Conservation (phyloP, 1,140 invertebrate species). For the Leptonema lineaticorne region DNA sequence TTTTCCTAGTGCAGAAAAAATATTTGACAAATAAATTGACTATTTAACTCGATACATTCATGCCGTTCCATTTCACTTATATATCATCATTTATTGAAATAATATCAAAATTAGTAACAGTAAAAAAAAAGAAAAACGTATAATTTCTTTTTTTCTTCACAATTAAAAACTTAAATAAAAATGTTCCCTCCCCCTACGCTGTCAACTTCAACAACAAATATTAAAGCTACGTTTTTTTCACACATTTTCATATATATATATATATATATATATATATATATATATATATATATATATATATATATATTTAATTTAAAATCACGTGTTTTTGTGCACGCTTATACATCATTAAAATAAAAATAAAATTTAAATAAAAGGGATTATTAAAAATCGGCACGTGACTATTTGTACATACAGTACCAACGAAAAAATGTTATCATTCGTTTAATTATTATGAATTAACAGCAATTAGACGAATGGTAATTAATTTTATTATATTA, state of each 20-base stretch:
- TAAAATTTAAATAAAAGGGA: too few relatives aligned
- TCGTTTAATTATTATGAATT: too few relatives aligned
- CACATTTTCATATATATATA: not conserved
- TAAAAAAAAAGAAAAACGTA: not conserved
- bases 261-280: not conserved
- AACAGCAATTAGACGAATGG: too few relatives aligned
- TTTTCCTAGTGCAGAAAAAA: conserved; percentile 27
- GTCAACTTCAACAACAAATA: not conserved
- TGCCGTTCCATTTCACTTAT: conserved; percentile 23
- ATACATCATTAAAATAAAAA: too few relatives aligned
- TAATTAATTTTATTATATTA: too few relatives aligned
- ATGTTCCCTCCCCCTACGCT: not conserved
- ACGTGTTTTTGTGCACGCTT: too few relatives aligned
- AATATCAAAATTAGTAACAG: too few relatives aligned
- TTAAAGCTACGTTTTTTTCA: conserved; percentile 7
- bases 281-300: too few relatives aligned
- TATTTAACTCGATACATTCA: conserved; percentile 36
- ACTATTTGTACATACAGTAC: too few relatives aligned
- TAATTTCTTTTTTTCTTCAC: conserved; percentile 1
- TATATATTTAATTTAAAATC: too few relatives aligned
- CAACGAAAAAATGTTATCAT: too few relatives aligned
- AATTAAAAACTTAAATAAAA: not conserved
- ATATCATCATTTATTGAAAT: conserved; percentile 12
- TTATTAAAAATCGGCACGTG: too few relatives aligned
- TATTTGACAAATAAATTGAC: conserved; percentile 43